phyloP scores from a whole-genome alignment of 2,888 invertebrate genomes.

The Orthonevra nobilis region DNA sequence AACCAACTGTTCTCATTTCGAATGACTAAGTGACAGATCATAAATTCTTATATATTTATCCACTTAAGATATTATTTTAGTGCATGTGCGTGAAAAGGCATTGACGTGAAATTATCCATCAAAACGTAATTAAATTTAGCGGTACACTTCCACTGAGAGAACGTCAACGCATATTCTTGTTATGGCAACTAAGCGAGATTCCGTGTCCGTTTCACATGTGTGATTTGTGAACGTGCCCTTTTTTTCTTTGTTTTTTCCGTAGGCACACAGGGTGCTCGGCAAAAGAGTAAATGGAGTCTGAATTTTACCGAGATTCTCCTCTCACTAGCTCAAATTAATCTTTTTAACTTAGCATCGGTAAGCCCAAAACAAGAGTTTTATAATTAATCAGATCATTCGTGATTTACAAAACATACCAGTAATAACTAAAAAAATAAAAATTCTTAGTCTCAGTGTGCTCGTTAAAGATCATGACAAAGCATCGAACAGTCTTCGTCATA shows the following conservation, averaged over 20 bases:
- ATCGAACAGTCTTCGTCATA: no score
- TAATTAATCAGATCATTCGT: no score
- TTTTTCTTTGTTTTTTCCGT: not conserved
- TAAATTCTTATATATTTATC: conserved; percentile 59
- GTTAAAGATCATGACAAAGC: no score
- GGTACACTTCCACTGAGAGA: conserved; percentile 40
- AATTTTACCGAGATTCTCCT: no score
- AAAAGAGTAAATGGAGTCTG: no score
- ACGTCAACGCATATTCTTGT: conserved; percentile 43
- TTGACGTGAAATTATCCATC: conserved; percentile 68
- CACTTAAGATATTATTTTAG: conserved; percentile 57
- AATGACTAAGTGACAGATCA: conserved; percentile 59
- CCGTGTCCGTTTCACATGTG: conserved; percentile 64
- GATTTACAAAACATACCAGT: no score
- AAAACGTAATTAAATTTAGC: conserved; percentile 66
- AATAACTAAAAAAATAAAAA: no score
- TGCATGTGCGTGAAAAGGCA: conserved; percentile 61
- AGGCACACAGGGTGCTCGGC: no score
- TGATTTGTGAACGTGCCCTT: conserved; percentile 32
- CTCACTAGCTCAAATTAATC: no score
- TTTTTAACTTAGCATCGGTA: no score
- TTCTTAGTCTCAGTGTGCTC: no score
- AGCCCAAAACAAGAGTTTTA: no score
- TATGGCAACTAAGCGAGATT: conserved; percentile 59
- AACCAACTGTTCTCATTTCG: conserved; percentile 22